phyloP scores from a whole-genome alignment of 1,140 invertebrate species.

The Bradynema listronoti region DNA sequence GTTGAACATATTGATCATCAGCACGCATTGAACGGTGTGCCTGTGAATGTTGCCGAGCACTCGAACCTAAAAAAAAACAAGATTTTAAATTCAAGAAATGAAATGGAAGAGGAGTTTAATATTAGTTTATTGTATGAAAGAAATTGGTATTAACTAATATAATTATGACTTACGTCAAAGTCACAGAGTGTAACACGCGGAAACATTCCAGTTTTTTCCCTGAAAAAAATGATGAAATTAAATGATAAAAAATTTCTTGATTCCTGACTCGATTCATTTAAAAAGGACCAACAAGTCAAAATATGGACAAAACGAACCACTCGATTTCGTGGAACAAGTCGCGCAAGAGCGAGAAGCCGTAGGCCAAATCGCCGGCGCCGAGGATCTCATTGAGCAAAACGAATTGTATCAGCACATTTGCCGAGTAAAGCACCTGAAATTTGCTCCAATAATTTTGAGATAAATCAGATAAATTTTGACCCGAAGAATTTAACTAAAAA shows the following conservation, averaged over 20 bases:
- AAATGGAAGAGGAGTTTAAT: too few relatives aligned
- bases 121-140: too few relatives aligned
- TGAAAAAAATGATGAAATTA: not conserved
- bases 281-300: too few relatives aligned
- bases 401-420: slow-evolving; percentile 56
- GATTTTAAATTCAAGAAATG: slow-evolving; percentile 1
- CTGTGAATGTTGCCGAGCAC: slow-evolving; percentile 57
- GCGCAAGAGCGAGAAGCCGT: slow-evolving; percentile 54
- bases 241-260: not conserved
- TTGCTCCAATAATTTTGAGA: not conserved
- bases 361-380: slow-evolving; percentile 53
- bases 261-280: too few relatives aligned
- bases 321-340: slow-evolving; percentile 55
- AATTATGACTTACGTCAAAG: slow-evolving; percentile 41
- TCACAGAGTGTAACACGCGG: slow-evolving; percentile 56
- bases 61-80: slow-evolving; percentile 43
- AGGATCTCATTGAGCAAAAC: slow-evolving; percentile 57
- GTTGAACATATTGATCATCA: slow-evolving; percentile 58
- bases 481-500: not conserved
- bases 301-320: too few relatives aligned
- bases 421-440: slow-evolving; percentile 54
- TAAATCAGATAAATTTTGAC: too few relatives aligned
- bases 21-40: slow-evolving; percentile 56
- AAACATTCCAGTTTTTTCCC: slow-evolving; percentile 58
- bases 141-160: too few relatives aligned